Evolutionary conservation across 2,797 vertebrate species (phyloP).

Genomic region (Ctenochaetus hawaiiensis): DNA sequence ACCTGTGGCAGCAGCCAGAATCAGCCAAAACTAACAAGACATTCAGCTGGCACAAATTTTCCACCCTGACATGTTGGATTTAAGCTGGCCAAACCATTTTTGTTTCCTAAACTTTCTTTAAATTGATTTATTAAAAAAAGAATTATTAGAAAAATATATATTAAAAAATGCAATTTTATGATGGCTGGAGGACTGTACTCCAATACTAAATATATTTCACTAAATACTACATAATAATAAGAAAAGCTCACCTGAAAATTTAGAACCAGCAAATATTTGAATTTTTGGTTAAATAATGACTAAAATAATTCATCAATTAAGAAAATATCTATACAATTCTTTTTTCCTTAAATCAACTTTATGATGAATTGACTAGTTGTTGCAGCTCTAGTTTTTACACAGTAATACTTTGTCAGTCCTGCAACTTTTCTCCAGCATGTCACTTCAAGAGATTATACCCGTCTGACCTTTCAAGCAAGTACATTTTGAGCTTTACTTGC

Average conservation of each 20-base stretch:
- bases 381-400: neutral
- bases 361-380: neutral
- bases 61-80: neutral
- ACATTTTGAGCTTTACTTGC: neutral
- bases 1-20: neutral
- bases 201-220: neutral
- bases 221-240: no score
- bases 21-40: slow-evolving; percentile 8
- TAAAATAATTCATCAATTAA: no score
- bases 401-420: neutral
- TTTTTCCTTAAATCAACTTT: no score
- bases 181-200: no score
- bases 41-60: slow-evolving; percentile 1
- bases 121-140: neutral
- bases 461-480: neutral
- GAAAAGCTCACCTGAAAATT: no score
- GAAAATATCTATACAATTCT: no score
- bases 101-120: neutral
- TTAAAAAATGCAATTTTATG: no score
- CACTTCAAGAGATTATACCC: neutral
- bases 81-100: slow-evolving; percentile 4
- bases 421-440: neutral
- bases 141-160: no score
- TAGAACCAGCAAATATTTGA: no score
- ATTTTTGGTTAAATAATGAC: no score